These are phyloP conservation scores for Pachypsylla venusta DNA, from an alignment of 1,140 invertebrate species.

Conservation along the genomic window DNA sequence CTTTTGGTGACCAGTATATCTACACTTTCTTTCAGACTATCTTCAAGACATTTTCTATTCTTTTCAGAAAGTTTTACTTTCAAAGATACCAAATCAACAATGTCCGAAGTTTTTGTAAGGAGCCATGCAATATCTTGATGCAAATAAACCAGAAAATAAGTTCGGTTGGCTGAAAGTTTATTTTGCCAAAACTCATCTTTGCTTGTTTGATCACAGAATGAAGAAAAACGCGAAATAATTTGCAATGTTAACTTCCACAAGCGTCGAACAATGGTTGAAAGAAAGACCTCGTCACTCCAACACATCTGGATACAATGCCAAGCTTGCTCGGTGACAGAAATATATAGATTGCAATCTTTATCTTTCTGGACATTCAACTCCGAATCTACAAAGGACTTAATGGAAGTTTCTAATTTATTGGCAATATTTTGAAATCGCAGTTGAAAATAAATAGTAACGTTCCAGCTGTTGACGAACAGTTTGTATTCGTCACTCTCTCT, in stretches of 20 bases:
- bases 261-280: constrained; percentile 52
- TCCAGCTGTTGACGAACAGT: constrained; percentile 73
- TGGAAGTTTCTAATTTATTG: constrained; percentile 40
- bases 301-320: constrained; percentile 46
- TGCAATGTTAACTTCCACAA: constrained; percentile 81
- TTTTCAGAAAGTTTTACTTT: background rate
- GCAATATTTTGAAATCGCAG: constrained; percentile 85
- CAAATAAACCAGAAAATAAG: constrained; percentile 7
- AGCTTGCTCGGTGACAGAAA: constrained; percentile 32
- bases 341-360: constrained; percentile 11
- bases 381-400: constrained; percentile 33
- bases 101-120: constrained; percentile 1
- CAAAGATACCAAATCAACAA: background rate
- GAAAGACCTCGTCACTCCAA: constrained; percentile 58
- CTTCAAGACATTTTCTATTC: constrained; percentile 22
- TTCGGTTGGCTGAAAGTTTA: background rate
- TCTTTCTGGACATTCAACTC: constrained; percentile 11
- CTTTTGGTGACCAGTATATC: constrained; percentile 34
- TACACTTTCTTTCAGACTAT: constrained; percentile 36
- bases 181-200: constrained; percentile 26
- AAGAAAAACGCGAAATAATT: constrained; percentile 54
- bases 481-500: constrained; percentile 47
- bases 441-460: constrained; percentile 88
- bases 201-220: constrained; percentile 43
- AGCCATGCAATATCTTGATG: background rate